These are phyloP conservation scores for Cacatua alba DNA, from an alignment of 2,113 vertebrate genomes.

Conservation along the genomic window DNA sequence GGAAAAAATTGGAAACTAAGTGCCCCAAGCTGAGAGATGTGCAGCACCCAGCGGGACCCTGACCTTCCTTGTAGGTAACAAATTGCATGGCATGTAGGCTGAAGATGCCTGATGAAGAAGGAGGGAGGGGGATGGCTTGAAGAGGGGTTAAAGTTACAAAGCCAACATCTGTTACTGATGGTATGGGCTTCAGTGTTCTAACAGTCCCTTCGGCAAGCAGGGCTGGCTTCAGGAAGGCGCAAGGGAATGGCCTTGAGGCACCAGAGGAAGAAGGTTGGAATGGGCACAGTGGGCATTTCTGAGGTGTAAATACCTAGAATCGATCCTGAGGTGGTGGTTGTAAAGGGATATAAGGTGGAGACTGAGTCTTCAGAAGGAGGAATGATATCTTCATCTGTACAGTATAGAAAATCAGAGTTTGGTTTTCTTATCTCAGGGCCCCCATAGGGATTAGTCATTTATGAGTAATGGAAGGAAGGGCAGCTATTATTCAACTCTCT, in stretches of 20 bases:
- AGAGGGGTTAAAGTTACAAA: conserved; percentile 83
- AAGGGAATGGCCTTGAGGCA: not conserved
- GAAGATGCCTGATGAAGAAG: not conserved
- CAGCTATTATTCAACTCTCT: not conserved
- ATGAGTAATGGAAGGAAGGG: not conserved
- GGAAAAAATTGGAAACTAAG: conserved; percentile 37
- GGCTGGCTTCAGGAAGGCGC: not conserved
- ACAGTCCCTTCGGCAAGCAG: conserved; percentile 62
- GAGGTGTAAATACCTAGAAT: not conserved
- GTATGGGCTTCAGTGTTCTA: conserved; percentile 76
- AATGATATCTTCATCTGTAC: not conserved
- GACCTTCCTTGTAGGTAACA: conserved; percentile 78
- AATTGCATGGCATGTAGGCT: conserved; percentile 74
- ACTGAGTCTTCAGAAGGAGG: not conserved
- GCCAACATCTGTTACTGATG: conserved; percentile 84
- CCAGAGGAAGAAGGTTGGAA: not conserved
- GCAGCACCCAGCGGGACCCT: conserved; percentile 63
- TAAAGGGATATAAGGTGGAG: no score
- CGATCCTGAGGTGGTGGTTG: not conserved
- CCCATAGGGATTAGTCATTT: not conserved
- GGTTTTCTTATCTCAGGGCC: not conserved
- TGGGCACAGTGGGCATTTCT: accelerated
- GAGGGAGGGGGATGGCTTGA: not conserved
- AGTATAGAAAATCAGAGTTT: not conserved
- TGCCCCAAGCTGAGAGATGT: conserved; percentile 56